phyloP scores from a whole-genome alignment of 2,888 invertebrate genomes.

The Oxyteleia sp. region DNA sequence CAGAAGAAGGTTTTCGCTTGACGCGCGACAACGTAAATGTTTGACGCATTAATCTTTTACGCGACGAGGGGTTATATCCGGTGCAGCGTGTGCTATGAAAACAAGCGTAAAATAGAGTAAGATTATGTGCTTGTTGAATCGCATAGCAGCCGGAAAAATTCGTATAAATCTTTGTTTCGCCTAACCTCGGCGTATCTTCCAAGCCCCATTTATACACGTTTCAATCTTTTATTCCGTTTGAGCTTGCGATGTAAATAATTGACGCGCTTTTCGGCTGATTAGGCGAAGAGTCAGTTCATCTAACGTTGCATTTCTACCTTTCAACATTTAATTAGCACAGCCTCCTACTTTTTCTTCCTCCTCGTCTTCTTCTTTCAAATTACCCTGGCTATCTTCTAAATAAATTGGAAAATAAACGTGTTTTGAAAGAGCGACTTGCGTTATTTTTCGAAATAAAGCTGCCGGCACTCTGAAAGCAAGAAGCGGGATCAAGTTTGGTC shows the following conservation, averaged over 20 bases:
- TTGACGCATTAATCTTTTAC: constrained; percentile 66
- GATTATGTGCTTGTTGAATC: constrained; percentile 60
- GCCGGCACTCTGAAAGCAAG: constrained; percentile 26
- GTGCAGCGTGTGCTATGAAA: constrained; percentile 49
- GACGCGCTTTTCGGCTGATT: background rate
- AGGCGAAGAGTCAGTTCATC: constrained; percentile 7
- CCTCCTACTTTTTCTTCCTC: background rate
- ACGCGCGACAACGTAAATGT: constrained; percentile 63
- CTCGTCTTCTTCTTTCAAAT: background rate
- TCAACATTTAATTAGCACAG: constrained; percentile 19
- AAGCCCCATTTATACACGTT: constrained; percentile 8
- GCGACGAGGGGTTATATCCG: constrained; percentile 40
- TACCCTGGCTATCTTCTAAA: constrained; percentile 15
- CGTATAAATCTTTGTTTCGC: constrained; percentile 56
- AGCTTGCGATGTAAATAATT: constrained; percentile 11
- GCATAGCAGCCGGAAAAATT: constrained; percentile 43
- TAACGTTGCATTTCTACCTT: background rate
- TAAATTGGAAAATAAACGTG: constrained; percentile 46
- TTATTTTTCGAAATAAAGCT: constrained; percentile 41
- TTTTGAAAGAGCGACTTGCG: constrained; percentile 33
- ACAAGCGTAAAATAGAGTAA: constrained; percentile 65
- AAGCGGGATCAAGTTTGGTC: constrained; percentile 58
- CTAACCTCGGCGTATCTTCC: constrained; percentile 24
- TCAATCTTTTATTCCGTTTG: constrained; percentile 24
- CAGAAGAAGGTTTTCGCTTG: constrained; percentile 41